A percentile compares a stretch with the other conserved stretches of the same genome.
These are phyloP conservation scores for Elephantulus edwardii DNA, from an alignment of 2,113 vertebrate species.

Conservation along the genomic window DNA sequence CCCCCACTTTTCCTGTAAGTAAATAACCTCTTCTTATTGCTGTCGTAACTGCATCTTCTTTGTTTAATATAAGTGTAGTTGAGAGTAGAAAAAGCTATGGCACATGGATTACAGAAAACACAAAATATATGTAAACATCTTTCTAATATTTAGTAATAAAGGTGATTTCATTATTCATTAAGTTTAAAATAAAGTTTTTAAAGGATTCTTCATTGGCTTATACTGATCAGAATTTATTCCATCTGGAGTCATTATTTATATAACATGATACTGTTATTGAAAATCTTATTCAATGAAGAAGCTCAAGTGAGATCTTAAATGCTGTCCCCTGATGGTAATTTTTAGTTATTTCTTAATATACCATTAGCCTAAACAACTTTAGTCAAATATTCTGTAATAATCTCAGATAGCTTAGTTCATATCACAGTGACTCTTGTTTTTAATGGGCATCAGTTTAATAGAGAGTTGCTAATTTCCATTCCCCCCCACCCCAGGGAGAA, in stretches of 20 bases:
- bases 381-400: not conserved
- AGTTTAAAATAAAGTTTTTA: not conserved
- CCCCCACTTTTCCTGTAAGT: not conserved
- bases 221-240: constrained; percentile 5
- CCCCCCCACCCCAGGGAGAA: not conserved
- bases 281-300: not conserved
- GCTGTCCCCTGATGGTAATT: not conserved
- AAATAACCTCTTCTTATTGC: not conserved
- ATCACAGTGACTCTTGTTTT: not conserved
- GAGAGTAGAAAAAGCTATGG: not conserved
- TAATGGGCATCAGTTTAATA: not conserved
- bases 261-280: not conserved
- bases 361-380: not conserved
- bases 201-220: not conserved
- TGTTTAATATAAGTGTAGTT: not conserved
- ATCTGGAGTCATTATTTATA: not conserved
- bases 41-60: not conserved
- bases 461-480: not conserved
- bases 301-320: not conserved
- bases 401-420: not conserved
- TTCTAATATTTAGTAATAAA: constrained; percentile 36
- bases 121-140: not conserved
- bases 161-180: not conserved
- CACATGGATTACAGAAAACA: not conserved
- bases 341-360: constrained; percentile 20